Conservation (phyloP, 2,113 vertebrate genomes). For the Neodon shergylaensis region DNA sequence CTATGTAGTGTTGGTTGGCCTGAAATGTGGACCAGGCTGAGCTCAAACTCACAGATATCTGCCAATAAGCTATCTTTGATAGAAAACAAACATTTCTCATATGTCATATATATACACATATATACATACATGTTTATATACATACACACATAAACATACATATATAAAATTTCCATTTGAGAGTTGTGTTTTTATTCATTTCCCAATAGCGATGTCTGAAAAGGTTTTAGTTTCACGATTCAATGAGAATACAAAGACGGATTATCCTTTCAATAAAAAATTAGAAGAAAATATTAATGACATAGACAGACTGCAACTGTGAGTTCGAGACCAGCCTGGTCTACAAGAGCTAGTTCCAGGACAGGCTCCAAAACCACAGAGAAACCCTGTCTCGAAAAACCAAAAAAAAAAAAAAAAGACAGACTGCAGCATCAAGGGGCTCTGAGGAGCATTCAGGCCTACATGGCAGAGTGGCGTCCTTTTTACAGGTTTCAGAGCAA, state of each 20-base stretch:
- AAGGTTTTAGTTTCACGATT: not conserved
- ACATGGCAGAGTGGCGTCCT: not conserved
- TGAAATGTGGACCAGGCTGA: not conserved
- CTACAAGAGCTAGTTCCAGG: too few relatives aligned
- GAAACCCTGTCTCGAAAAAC: too few relatives aligned
- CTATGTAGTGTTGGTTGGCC: too few relatives aligned
- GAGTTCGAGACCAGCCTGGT: too few relatives aligned
- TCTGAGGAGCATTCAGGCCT: not conserved
- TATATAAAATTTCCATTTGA: not conserved
- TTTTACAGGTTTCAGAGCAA: not conserved
- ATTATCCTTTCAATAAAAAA: not conserved
- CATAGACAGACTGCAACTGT: not conserved
- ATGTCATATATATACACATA: not conserved
- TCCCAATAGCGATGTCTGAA: not conserved
- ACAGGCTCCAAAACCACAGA: too few relatives aligned
- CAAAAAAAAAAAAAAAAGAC: too few relatives aligned
- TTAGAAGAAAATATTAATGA: not conserved
- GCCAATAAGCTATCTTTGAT: not conserved
- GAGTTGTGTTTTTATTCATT: not conserved
- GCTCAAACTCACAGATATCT: not conserved
- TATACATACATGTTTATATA: too few relatives aligned
- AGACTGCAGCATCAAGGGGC: not conserved
- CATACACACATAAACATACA: too few relatives aligned
- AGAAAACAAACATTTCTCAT: not conserved
- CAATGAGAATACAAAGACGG: not conserved